These are phyloP conservation scores for Carollia perspicillata DNA, from an alignment of 2,113 vertebrate genomes.

Conservation along the genomic window DNA sequence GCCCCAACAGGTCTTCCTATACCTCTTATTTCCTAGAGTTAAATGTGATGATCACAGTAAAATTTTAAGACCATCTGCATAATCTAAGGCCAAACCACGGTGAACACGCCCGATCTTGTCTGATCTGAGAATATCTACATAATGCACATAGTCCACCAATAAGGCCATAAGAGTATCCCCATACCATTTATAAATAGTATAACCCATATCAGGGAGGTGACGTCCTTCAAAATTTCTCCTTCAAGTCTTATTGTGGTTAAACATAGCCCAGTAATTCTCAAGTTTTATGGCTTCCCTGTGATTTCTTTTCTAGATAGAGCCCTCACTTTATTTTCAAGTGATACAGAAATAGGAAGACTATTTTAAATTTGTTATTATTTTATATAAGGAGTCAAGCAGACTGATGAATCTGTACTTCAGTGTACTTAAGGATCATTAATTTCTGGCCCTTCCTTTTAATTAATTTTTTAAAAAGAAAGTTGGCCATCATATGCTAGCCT, in stretches of 20 bases:
- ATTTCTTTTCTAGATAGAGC: neutral
- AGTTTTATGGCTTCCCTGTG: neutral
- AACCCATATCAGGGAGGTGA: neutral
- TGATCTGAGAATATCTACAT: neutral
- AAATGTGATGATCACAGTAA: neutral
- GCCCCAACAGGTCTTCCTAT: neutral
- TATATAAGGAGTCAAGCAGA: neutral
- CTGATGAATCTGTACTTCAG: neutral
- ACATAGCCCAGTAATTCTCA: neutral
- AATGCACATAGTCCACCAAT: neutral
- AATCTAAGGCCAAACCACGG: too few relatives aligned
- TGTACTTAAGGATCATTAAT: neutral
- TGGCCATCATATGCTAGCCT: neutral
- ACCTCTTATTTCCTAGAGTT: neutral
- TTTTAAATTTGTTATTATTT: constrained; percentile 19
- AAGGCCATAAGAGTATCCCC: neutral
- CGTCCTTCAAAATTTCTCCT: neutral
- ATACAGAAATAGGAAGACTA: neutral
- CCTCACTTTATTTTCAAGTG: constrained; percentile 34
- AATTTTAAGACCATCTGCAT: neutral
- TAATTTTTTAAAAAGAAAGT: neutral
- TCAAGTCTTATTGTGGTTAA: neutral
- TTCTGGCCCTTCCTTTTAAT: constrained; percentile 5
- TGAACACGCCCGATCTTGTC: too few relatives aligned
- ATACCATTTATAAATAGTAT: neutral